phyloP scores from a whole-genome alignment of 2,113 vertebrate genomes.

The Nannospalax galili region DNA sequence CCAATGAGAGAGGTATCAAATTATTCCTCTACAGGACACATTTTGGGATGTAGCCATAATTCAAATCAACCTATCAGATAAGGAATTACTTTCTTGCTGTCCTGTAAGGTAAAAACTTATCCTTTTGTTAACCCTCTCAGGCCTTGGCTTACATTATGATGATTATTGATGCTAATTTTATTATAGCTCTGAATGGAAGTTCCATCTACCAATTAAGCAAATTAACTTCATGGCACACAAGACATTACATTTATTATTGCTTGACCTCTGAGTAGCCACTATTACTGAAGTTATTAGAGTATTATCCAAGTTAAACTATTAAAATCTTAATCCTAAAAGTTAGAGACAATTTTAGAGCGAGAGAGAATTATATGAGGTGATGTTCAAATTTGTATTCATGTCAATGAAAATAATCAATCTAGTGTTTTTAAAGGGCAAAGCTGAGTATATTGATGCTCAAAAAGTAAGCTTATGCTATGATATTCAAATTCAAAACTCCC shows the following conservation, averaged over 20 bases:
- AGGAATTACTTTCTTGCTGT: background rate
- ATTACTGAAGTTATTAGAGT: conserved; percentile 72
- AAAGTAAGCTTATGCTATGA: conserved; percentile 43
- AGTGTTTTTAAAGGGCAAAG: conserved; percentile 66
- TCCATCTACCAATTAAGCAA: conserved; percentile 70
- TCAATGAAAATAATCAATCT: conserved; percentile 62
- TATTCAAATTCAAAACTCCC: conserved; percentile 8
- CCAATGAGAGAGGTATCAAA: background rate
- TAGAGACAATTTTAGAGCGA: conserved; percentile 12
- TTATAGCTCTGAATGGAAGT: conserved; percentile 71
- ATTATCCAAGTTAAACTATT: conserved; percentile 60
- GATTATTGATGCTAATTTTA: conserved; percentile 56
- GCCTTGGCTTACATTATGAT: background rate
- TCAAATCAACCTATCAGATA: background rate
- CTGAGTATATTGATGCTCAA: conserved; percentile 12
- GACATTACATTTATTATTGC: conserved; percentile 53
- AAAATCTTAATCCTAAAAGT: conserved; percentile 60
- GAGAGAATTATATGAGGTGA: conserved; percentile 32
- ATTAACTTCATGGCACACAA: conserved; percentile 67
- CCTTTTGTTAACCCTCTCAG: background rate
- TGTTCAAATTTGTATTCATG: conserved; percentile 48
- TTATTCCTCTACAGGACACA: background rate
- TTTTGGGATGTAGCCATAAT: background rate
- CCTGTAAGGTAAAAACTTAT: background rate
- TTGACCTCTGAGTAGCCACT: conserved; percentile 60